phyloP scores from a whole-genome alignment of 2,888 invertebrate genomes.

The Caenorhabditis sp. region DNA sequence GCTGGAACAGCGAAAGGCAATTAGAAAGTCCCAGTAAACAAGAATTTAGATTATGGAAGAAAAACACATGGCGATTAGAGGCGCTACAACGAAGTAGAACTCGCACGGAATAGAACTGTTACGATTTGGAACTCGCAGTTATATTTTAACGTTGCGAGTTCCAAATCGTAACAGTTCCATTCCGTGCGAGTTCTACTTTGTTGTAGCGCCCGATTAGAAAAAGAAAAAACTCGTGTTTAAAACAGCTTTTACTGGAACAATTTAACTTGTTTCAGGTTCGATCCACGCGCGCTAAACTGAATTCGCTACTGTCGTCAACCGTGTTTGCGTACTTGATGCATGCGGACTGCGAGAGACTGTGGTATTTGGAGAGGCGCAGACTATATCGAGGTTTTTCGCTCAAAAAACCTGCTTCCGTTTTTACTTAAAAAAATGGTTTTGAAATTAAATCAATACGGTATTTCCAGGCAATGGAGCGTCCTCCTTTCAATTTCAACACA shows the following conservation, averaged over 20 bases:
- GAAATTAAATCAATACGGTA: not conserved
- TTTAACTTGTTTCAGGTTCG: not conserved
- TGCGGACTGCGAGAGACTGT: conserved; percentile 1
- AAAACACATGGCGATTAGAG: no score
- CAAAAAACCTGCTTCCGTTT: not conserved
- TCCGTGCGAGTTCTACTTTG: no score
- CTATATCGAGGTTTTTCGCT: not conserved
- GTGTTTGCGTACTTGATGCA: conserved; percentile 24
- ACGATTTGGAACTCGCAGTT: no score
- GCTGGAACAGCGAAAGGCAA: no score
- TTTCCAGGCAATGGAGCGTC: conserved; percentile 34
- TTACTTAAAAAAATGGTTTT: not conserved
- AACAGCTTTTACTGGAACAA: no score
- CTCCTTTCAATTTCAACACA: conserved; percentile 40
- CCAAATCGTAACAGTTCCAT: no score
- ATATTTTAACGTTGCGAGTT: no score
- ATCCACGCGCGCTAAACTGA: conserved; percentile 15
- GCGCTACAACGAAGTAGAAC: no score
- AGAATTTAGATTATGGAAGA: no score
- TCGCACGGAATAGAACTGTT: no score
- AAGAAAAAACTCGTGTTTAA: not conserved
- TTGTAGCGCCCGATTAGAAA: no score
- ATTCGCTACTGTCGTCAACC: not conserved
- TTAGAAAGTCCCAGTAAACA: no score
- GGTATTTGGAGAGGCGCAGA: conserved; percentile 3